Base-by-base conservation (phyloP, 2,797 vertebrate species). In the Phyllotis vaccarum region DNA sequence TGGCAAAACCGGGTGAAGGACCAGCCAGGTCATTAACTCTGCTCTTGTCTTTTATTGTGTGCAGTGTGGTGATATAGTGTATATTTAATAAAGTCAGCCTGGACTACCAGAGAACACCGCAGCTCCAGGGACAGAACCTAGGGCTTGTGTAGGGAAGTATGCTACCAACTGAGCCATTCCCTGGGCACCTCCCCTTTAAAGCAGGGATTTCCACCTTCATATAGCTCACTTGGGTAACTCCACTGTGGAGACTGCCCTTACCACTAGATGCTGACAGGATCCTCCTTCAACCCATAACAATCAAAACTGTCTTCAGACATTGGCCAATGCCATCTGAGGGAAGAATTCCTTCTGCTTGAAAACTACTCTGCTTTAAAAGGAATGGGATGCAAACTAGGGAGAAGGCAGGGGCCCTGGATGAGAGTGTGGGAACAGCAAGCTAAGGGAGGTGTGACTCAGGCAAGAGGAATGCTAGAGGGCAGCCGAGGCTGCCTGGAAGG, bases 361-460 rank as follows among this genome's bases (percentile, higher is more conserved):
- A 95, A 95, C 14, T 66, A 78, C 52, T 87, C 86, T n/a, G n/a
- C 75, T 95, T 97, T 94, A 92, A 91, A 85, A 95, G 83, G 88
- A 87, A 31, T 7, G 83, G 90, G 90, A 74, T 49, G 78, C 91
- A 75, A 56, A 81, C n/a, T 27, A 43, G 85, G 70, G 79, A n/a
- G 60, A 86, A 86, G 78, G 56, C 49, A 60, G 76, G 80, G 60
- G 34, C 68, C 58, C 90, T 72, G 83, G 58, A 76, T 72, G 81
- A 83, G 68, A 40, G 40, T 43, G 88, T 74, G 82, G 58, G 40
- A 62, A 34, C 6, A 93, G 91, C 27, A 24, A 2, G 2, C 1
- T 0, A 5, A 56, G 70, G 54, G 83, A 64, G 56, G 37, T 9
- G 7, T 79, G 88, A 94, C 29, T 82, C 68, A 86, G 22, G 27